Percentiles rank a stretch among this genome's conserved stretches.
Evolutionary conservation across 1,140 invertebrate species (phyloP).

Genomic region (Conopomorpha cramerella): DNA sequence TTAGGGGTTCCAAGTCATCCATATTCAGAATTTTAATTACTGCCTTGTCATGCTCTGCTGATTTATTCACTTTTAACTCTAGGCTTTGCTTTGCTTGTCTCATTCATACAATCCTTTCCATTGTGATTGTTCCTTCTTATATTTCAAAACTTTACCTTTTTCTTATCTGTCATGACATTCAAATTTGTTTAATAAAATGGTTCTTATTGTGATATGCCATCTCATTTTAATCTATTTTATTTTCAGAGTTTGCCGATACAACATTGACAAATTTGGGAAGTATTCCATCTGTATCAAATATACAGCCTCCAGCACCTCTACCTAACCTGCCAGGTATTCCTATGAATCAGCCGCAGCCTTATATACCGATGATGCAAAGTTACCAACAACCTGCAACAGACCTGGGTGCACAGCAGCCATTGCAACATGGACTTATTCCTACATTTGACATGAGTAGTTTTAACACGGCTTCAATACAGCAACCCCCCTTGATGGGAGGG

Average conservation of each 20-base stretch:
- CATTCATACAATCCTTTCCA: no score
- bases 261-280: conserved; percentile 50
- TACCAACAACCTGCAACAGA: conserved; percentile 15
- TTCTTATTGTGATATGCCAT: neutral
- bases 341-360: conserved; percentile 58
- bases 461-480: conserved; percentile 24
- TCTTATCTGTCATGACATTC: no score
- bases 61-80: no score
- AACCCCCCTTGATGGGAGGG: conserved; percentile 36
- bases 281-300: conserved; percentile 43
- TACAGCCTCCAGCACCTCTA: conserved; percentile 49
- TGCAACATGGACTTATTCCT: conserved; percentile 31
- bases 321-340: conserved; percentile 68
- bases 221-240: conserved; percentile 5
- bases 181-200: conserved; percentile 2
- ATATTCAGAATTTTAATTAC: no score
- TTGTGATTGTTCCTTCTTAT: no score
- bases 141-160: no score
- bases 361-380: conserved; percentile 56
- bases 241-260: conserved; percentile 46
- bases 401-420: conserved; percentile 17
- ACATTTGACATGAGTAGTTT: conserved; percentile 50
- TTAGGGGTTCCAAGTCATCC: no score
- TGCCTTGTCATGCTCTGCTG: no score
- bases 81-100: no score